Base-by-base conservation (phyloP, 1,140 invertebrate species). In the Subanguina moxae region DNA sequence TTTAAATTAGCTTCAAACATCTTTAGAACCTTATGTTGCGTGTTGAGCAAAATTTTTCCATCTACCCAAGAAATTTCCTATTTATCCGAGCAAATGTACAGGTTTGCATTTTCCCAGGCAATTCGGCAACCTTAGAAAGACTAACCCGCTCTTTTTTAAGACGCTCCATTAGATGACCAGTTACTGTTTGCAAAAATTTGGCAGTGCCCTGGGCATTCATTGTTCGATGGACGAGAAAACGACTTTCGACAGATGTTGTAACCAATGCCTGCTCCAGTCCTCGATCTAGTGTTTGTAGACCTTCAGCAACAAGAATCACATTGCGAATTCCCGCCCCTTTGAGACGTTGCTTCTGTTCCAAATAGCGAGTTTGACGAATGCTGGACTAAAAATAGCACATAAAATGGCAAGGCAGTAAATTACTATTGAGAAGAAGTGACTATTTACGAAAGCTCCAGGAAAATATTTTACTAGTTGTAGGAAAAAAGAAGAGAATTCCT, bases 201-300 rank as follows among this genome's bases (percentile, higher is more conserved):
- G 76, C 78, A 17, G 76, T 77, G 9, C 63, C 76, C 45, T 73
- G 48, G 19, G 69, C 45, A 59, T 70, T 77, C 19, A 48, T 25
- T 0, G 75, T 80, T 48, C 76, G 65, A 52, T 77, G 78, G 64
- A 77, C 67, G 23, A 77, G 57, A 65, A 77, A 77, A 19, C 64
- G 62, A 59, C 69, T 75, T 8, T 77, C 65, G 27, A 77, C 52
- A 48, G 52, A 63, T n/a, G 74, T 64, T 3, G 78, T 62, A 1
- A 74, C 76, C 17, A 77, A 45, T 30, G 78, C 78, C 59, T 77
- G 76, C 62, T 80, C 76, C 30, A 77, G 52, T 13, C 52, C 21
- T 1, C 69, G 68, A 57, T 77, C 76, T 19, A 21, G 19, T 15
- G n/a, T 56, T 15, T 48, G 32, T 19, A 48, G 42, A 7, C 63